A percentile compares a stretch with the other conserved stretches of the same genome.
phyloP scores from a whole-genome alignment of 2,113 vertebrate species.

The Phalacrocorax aristotelis region DNA sequence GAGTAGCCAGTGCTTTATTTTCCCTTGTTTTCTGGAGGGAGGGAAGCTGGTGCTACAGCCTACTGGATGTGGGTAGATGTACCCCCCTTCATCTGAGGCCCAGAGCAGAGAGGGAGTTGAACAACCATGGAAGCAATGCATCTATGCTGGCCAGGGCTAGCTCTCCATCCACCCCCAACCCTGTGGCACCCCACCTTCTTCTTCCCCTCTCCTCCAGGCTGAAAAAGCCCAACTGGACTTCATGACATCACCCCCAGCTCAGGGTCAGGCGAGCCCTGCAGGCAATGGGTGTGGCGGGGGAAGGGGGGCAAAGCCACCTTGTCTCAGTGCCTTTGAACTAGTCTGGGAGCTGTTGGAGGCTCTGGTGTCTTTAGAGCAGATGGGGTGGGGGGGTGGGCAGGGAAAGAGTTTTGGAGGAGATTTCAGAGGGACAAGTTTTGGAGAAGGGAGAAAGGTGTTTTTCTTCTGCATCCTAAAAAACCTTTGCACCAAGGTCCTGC shows the following conservation, averaged over 20 bases:
- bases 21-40: background rate
- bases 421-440: background rate
- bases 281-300: background rate
- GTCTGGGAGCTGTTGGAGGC: background rate
- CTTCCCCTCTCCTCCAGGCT: background rate
- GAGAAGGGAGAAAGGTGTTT: background rate
- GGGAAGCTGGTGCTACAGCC: background rate
- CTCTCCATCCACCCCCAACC: background rate
- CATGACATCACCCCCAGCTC: background rate
- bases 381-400: too few species aligned
- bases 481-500: background rate
- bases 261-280: background rate
- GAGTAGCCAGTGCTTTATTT: background rate
- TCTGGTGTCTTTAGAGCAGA: background rate
- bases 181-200: background rate
- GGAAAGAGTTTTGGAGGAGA: background rate
- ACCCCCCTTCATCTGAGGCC: background rate
- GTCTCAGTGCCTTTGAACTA: background rate
- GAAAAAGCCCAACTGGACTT: background rate
- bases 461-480: background rate
- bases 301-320: background rate
- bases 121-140: rapidly evolving
- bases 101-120: background rate
- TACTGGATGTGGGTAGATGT: background rate
- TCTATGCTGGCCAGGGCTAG: background rate